A percentile compares a stretch with the other conserved stretches of the same genome.
These are phyloP conservation scores for Campoletis sonorensis DNA, from an alignment of 1,140 invertebrate species.

Conservation along the genomic window DNA sequence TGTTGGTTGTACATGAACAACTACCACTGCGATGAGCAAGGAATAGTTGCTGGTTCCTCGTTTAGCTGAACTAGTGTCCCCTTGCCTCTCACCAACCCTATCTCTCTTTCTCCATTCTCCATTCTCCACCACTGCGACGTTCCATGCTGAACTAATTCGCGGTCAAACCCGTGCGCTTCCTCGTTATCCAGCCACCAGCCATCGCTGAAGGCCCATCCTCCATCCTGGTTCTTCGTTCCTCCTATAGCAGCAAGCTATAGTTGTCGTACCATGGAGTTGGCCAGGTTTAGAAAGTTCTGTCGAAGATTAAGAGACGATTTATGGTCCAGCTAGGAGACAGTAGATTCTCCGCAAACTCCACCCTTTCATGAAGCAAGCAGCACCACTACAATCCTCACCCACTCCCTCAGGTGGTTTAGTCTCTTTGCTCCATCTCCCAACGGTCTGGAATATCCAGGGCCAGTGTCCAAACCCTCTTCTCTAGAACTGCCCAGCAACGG, in stretches of 20 bases:
- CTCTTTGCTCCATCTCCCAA: background rate
- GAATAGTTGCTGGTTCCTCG: slow-evolving; percentile 22
- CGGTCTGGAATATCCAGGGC: background rate
- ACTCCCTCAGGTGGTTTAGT: background rate
- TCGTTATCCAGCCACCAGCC: slow-evolving; percentile 37
- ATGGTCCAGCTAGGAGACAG: slow-evolving; percentile 53
- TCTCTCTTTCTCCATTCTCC: slow-evolving; percentile 2
- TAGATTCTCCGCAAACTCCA: slow-evolving; percentile 51
- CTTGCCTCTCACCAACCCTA: background rate
- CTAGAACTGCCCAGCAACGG: no score
- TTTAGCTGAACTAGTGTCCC: slow-evolving; percentile 64
- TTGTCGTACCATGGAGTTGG: background rate
- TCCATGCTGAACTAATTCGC: slow-evolving; percentile 58
- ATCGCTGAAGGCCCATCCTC: slow-evolving; percentile 13
- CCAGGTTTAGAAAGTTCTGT: slow-evolving; percentile 60
- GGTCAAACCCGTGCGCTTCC: slow-evolving; percentile 59
- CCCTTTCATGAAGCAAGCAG: slow-evolving; percentile 8
- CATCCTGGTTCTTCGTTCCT: background rate
- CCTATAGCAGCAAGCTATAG: background rate
- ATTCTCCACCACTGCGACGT: background rate
- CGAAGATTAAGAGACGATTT: slow-evolving; percentile 65
- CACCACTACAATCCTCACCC: background rate
- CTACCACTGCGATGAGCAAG: background rate
- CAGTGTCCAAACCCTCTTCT: background rate
- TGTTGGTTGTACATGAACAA: background rate